Evolutionary conservation across 2,888 invertebrate genomes (phyloP).

Genomic region (Eubasilissa splendida): DNA sequence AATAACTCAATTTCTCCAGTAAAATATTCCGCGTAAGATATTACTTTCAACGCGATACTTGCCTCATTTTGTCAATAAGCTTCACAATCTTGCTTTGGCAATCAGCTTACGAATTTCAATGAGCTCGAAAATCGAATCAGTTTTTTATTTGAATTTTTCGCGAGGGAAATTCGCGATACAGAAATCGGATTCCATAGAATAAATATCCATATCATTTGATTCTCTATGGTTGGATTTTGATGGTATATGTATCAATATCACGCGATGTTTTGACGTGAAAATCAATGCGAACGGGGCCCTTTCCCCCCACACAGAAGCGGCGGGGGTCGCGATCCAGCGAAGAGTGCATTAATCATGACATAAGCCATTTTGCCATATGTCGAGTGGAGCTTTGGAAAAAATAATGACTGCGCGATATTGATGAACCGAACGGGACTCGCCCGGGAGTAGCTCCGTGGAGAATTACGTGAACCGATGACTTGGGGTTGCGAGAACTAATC

Average conservation of each 20-base stretch:
- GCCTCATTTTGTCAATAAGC: neutral
- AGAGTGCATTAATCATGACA: slow-evolving; percentile 40
- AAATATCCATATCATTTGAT: slow-evolving; percentile 33
- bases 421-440: slow-evolving; percentile 1
- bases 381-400: slow-evolving; percentile 38
- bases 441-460: slow-evolving; percentile 11
- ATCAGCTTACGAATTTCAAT: slow-evolving; percentile 29
- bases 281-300: slow-evolving; percentile 30
- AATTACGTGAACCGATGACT: neutral
- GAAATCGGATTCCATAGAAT: slow-evolving; percentile 13
- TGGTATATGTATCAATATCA: slow-evolving; percentile 21
- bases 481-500: neutral
- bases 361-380: slow-evolving; percentile 48
- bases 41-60: neutral
- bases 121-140: slow-evolving; percentile 31
- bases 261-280: slow-evolving; percentile 30
- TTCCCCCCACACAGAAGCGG: slow-evolving; percentile 9
- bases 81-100: slow-evolving; percentile 26
- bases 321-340: slow-evolving; percentile 14
- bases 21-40: too few species aligned
- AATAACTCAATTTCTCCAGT: too few species aligned
- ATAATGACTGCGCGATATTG: slow-evolving; percentile 39
- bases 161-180: slow-evolving; percentile 11
- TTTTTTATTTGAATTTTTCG: slow-evolving; percentile 33
- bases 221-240: slow-evolving; percentile 25